A percentile compares a stretch with the other conserved stretches of the same genome.
Evolutionary conservation across 1,140 invertebrate genomes (phyloP).

Genomic region (Lycorma delicatula): DNA sequence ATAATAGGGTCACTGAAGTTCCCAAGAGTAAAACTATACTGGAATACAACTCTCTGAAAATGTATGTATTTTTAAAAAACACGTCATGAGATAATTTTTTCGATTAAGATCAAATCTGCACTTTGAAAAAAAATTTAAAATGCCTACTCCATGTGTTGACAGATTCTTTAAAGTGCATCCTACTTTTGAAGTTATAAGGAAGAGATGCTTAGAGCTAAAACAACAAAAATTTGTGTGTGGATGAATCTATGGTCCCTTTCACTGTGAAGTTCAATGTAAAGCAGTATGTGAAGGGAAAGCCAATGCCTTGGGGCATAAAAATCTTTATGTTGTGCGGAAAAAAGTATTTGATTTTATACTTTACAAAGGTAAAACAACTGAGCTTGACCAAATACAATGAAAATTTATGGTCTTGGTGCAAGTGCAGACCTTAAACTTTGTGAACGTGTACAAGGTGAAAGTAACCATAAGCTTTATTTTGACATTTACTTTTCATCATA

Average conservation of each 20-base stretch:
- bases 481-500: conserved; percentile 20
- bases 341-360: conserved; percentile 28
- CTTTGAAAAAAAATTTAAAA: neutral
- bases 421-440: conserved; percentile 25
- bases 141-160: neutral
- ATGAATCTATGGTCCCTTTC: neutral
- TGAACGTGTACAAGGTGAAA: neutral
- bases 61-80: neutral
- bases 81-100: neutral
- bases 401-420: conserved; percentile 24
- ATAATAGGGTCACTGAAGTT: neutral
- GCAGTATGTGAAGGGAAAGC: conserved; percentile 28
- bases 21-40: neutral
- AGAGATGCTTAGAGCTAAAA: neutral
- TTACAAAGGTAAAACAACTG: conserved; percentile 29
- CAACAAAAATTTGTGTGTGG: neutral
- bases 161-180: neutral
- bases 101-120: neutral
- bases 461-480: conserved; percentile 17
- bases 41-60: neutral
- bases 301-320: conserved; percentile 25
- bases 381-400: conserved; percentile 19
- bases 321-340: conserved; percentile 16
- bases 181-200: neutral
- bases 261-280: conserved; percentile 24